Percentiles rank a stretch among this genome's conserved stretches.
Conservation (phyloP, 2,113 vertebrate genomes). For the Ceyx melanurus region DNA sequence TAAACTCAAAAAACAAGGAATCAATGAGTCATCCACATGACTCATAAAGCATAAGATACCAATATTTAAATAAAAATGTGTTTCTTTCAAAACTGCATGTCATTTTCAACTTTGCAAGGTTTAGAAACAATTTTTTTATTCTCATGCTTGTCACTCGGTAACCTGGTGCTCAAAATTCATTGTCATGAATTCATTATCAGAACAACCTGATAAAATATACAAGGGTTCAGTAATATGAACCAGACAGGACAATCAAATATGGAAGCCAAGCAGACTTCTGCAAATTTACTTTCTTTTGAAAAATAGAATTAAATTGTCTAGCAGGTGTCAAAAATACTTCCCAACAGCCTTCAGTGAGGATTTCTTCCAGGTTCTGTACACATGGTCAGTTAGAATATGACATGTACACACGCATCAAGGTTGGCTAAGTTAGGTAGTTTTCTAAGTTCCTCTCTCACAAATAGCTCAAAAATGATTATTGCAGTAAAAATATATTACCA, state of each 20-base stretch:
- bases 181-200: too few relatives aligned
- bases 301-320: neutral
- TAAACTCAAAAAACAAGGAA: too few relatives aligned
- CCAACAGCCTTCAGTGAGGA: neutral
- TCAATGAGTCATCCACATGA: too few relatives aligned
- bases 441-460: neutral
- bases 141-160: neutral
- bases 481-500: neutral
- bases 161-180: neutral
- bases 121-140: neutral
- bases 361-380: neutral
- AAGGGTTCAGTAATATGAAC: neutral
- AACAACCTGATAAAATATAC: neutral
- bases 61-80: neutral
- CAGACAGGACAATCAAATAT: neutral
- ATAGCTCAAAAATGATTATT: neutral
- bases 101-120: neutral
- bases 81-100: neutral
- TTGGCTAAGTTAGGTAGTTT: neutral
- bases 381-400: fast-evolving
- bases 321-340: neutral
- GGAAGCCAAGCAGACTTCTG: neutral
- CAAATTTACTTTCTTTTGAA: neutral
- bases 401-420: neutral
- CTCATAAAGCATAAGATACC: too few relatives aligned